Evolutionary conservation across 1,140 invertebrate genomes (phyloP), one percentile per base, ranked within the genome.

Genomic region (Marisa cornuarietis): DNA sequence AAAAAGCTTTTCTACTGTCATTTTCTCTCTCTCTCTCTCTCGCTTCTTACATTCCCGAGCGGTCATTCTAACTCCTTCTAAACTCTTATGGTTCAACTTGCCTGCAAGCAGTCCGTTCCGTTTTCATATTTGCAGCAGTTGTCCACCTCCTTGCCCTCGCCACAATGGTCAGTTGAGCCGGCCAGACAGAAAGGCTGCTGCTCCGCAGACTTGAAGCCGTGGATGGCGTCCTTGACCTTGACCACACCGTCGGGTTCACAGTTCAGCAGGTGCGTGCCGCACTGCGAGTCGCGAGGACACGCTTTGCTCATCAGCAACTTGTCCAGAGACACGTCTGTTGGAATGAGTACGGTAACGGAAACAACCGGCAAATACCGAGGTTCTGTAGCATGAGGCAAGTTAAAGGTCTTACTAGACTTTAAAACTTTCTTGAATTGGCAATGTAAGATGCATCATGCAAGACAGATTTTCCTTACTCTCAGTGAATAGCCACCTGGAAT

Each of bases 251-350:
- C 31, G 16, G 69, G 69, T 20, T 42, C 69, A 42, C 69, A 71
- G 69, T 71, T 71, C 69, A 71, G 69, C 69, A 71, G 26, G 69
- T 71, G 69, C n/a, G 26, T 20, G 7, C 69, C 69, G 26, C 69
- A 71, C n/a, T 31, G 26, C 2, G 24, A 20, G 18, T 26, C n/a
- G 18, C 69, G 18, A 18, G 69, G 31, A 71, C 69, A 71, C 2
- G 69, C 69, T 20, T 18, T 20, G 31, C 69, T 71, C 69, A 71
- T 31, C 69, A 26, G 31, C 69, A 71, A 18, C 24, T 71, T 49
- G 20, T 71, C 69, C 18, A 42, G n/a, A 24, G 18, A 16, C 18
- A 20, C n/a, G 31, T 42, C 69, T 71, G 69, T 26, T 58, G 54
- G 54, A 18, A 58, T 18, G 8, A 14, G 54, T 14, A 58, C 54